Percentiles rank a stretch among this genome's conserved stretches.
Evolutionary conservation across 2,888 invertebrate genomes (phyloP).

Genomic region (Dasypolia templi): DNA sequence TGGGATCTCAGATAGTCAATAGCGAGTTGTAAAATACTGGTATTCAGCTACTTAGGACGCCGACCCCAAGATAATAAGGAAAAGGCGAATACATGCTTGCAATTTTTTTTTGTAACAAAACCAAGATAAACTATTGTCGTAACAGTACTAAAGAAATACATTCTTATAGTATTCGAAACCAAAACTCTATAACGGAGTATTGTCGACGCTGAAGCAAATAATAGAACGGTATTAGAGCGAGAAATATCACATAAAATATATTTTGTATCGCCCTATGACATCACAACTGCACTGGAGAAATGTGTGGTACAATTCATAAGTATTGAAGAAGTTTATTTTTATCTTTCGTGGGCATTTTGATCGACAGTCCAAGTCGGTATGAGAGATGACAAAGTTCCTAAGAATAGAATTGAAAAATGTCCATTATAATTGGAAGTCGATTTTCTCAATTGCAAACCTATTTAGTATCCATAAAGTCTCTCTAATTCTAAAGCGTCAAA

Average conservation of each 20-base stretch:
- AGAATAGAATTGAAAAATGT: too few species aligned
- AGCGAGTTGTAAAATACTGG: too few species aligned
- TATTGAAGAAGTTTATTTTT: neutral
- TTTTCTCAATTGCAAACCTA: too few species aligned
- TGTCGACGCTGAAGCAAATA: conserved; percentile 64
- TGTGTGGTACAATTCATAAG: conserved; percentile 62
- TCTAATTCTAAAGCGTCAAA: too few species aligned
- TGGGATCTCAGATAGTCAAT: too few species aligned
- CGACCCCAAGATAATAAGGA: neutral
- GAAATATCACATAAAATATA: conserved; percentile 72
- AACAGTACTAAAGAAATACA: neutral
- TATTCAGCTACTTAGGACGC: neutral
- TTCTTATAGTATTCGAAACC: conserved; percentile 6
- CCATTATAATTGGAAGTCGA: too few species aligned
- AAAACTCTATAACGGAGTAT: conserved; percentile 34
- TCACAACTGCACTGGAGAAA: conserved; percentile 56
- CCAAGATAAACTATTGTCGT: too few species aligned
- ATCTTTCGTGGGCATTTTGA: neutral
- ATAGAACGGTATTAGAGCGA: conserved; percentile 69
- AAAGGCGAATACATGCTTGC: neutral
- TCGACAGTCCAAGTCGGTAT: too few species aligned
- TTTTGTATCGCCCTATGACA: conserved; percentile 62
- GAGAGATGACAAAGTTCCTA: too few species aligned
- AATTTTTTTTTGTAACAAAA: neutral
- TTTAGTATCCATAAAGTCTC: too few species aligned